Percentiles rank a stretch among this genome's conserved stretches.
These are phyloP conservation scores for Leptopilina syphax DNA, from an alignment of 2,888 invertebrate genomes.

Conservation along the genomic window DNA sequence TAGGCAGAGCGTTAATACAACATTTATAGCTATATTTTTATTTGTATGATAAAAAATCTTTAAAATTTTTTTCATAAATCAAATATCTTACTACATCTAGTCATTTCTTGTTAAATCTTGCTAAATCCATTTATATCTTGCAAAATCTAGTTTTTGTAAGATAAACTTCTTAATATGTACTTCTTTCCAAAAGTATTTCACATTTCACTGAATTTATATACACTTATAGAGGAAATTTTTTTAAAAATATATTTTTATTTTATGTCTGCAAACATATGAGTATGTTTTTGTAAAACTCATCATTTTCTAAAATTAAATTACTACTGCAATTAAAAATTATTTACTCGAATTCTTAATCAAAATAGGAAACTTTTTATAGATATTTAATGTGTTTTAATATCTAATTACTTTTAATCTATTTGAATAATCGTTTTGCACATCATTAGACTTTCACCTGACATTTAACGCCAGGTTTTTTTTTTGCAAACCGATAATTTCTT, in stretches of 20 bases:
- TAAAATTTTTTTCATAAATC: not conserved
- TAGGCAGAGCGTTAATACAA: too few relatives aligned
- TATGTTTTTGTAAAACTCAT: too few relatives aligned
- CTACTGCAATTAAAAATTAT: too few relatives aligned
- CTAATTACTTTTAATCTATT: not conserved
- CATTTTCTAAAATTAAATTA: too few relatives aligned
- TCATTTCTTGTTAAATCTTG: not conserved
- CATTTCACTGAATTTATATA: too few relatives aligned
- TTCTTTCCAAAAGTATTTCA: not conserved
- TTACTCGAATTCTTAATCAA: too few relatives aligned
- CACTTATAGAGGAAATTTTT: too few relatives aligned
- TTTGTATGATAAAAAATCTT: not conserved
- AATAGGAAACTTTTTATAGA: too few relatives aligned
- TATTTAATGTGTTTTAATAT: not conserved
- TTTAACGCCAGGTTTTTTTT: slow-evolving; percentile 3
- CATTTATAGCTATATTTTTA: not conserved
- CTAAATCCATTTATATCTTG: not conserved
- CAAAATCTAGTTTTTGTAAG: not conserved
- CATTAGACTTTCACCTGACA: slow-evolving; percentile 16
- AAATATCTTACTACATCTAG: not conserved
- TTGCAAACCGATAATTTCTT: not conserved
- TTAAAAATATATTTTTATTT: too few relatives aligned
- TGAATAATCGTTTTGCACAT: not conserved
- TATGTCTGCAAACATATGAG: too few relatives aligned
- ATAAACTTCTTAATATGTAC: not conserved